Evolutionary conservation across 1,140 invertebrate species (phyloP).

Genomic region (Chironomus tepperi): DNA sequence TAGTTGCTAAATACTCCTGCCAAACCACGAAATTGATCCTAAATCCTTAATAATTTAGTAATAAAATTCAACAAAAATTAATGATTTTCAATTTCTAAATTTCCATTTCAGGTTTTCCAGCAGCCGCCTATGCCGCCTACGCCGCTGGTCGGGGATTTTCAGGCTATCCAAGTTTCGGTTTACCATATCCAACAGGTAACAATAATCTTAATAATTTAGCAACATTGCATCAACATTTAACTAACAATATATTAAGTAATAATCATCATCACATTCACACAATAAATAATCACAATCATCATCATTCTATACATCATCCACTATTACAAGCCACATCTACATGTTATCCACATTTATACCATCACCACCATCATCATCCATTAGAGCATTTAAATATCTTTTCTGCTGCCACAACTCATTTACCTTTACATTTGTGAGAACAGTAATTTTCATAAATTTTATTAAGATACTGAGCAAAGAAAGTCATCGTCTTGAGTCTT

Average conservation of each 20-base stretch:
- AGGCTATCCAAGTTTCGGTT: constrained; percentile 92
- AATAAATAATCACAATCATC: constrained; percentile 34
- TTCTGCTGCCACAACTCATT: constrained; percentile 16
- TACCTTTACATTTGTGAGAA: constrained; percentile 14
- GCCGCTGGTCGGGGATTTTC: constrained; percentile 88
- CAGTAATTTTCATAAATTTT: not conserved
- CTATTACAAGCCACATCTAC: constrained; percentile 29
- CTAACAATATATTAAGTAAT: constrained; percentile 30
- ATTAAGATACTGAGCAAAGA: too few relatives aligned
- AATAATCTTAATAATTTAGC: constrained; percentile 46
- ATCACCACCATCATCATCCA: constrained; percentile 17
- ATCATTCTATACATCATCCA: constrained; percentile 38
- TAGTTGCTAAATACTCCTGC: too few relatives aligned
- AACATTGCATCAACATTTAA: constrained; percentile 41
- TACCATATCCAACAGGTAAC: constrained; percentile 94
- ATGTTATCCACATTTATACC: constrained; percentile 20
- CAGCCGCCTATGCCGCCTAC: constrained; percentile 85
- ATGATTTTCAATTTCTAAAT: too few relatives aligned
- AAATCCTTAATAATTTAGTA: too few relatives aligned
- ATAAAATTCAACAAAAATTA: too few relatives aligned
- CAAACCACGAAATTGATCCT: too few relatives aligned
- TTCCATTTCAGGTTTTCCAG: constrained; percentile 83
- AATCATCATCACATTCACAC: constrained; percentile 32
- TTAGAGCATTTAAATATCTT: constrained; percentile 20
- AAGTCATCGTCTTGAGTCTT: too few relatives aligned